Evolutionary conservation across 1,140 invertebrate genomes (phyloP), one percentile per base, ranked within the genome.

Genomic region (Macrobrachium rosenbergii): DNA sequence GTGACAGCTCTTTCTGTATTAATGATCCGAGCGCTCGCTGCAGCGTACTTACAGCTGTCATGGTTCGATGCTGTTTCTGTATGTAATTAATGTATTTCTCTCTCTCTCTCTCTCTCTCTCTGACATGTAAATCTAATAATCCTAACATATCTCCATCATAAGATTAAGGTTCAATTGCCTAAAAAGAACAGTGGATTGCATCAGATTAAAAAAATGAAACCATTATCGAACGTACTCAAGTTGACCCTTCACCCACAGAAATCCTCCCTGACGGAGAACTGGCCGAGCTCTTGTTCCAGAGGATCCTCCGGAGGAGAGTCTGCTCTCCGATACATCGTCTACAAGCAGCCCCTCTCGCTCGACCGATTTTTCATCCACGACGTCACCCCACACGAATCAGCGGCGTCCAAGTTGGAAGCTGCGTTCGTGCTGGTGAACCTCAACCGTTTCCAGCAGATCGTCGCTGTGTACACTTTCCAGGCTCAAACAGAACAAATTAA

Each of bases 281-380:
- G 93, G 93, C 90, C 92, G 19, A 91, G 90, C 89, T 89, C 91
- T n/a, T 92, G 93, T 90, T 92, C 91, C 90, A 89, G 93, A 88
- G 89, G 89, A 7, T 88, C 91, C 8, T 83, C 87, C 28, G 90
- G 90, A 82, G 79, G 90, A 37, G 92, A 93, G 83, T 90, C 92
- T 78, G 90, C 92, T 82, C 91, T 93, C 62, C 92, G 93, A 58
- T 95, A 94, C 90, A 92, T 94, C 28, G 95, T 95, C 12, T 93
- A 95, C 91, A 93, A 94, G 88, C 95, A 95, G 90, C 95, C 95
- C 45, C 92, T 95, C 5, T 94, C 95, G 8, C 91, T 95, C 21
- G 95, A 95, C 91, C 92, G 94, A 16, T 94, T 95, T 90, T 94
- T 94, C 82, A 92, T 95, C 79, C 94, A 95, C 91, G 95, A 95